These are phyloP conservation scores for Phylloscopus whistleri DNA, from an alignment of 2,113 vertebrate genomes.

Conservation along the genomic window DNA sequence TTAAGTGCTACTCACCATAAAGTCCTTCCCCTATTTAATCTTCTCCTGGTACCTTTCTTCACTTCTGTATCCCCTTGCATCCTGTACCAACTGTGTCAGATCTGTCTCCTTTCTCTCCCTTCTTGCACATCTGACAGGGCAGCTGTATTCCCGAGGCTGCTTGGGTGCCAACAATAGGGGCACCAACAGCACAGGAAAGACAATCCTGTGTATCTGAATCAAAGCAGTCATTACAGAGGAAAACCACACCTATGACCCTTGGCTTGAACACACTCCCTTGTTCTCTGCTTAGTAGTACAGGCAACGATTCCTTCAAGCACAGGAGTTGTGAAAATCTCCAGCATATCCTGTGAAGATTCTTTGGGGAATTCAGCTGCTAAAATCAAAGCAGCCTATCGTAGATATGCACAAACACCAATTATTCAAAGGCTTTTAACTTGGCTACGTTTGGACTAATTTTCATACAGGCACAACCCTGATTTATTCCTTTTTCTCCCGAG, in stretches of 20 bases:
- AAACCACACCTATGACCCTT: neutral
- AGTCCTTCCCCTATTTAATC: neutral
- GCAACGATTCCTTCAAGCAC: neutral
- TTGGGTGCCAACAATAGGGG: neutral
- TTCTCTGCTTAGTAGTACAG: neutral
- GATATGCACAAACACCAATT: constrained; percentile 11
- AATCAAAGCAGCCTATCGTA: neutral
- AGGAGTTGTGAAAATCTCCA: constrained; percentile 10
- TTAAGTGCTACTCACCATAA: neutral
- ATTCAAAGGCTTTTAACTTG: constrained; percentile 6
- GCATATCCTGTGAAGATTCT: neutral
- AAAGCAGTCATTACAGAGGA: neutral
- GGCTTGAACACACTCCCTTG: neutral
- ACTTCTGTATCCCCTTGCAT: neutral
- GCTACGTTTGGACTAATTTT: neutral
- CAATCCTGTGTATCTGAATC: neutral
- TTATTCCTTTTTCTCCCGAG: neutral
- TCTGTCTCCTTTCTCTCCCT: neutral
- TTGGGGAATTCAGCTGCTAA: constrained; percentile 21
- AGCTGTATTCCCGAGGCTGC: neutral
- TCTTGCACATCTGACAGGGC: neutral
- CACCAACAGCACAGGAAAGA: neutral
- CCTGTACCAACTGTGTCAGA: neutral
- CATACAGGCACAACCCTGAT: neutral
- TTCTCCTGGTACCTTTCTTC: neutral